Base-by-base conservation (phyloP, 2,888 invertebrate genomes). In the Polydrusus pterygomalis region DNA sequence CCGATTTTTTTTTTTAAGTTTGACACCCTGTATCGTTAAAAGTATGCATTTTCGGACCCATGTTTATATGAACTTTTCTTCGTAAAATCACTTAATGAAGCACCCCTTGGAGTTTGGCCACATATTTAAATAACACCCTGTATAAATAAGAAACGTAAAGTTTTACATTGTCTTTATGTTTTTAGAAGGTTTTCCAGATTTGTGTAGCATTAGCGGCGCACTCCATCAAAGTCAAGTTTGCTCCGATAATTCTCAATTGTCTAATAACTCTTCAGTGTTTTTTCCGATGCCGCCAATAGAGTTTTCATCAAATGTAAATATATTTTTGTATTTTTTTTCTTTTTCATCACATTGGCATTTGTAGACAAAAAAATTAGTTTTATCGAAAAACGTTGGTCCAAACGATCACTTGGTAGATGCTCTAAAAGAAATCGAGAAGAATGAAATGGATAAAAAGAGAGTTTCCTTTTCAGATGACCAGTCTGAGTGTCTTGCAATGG, bases 161-260 rank as follows among this genome's bases (percentile, higher is more conserved):
- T 25, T 25, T 25, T 25, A 25, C 25, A 25, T 25, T 25, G 5
- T 5, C 25, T 17, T 25, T 49, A 47, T 63, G 25, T 30, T 79
- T 80, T 71, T 75, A 81, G 80, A 70, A 43, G 75, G 77, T 15
- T 68, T 34, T 20, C 74, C 80, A 43, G 80, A 81, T 70, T 79
- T 80, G 13, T 62, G 13, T 18, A 79, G 77, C 58, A 49, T 77
- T 65, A 60, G 64, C 58, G 75, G 79, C 34, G 54, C 73, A 17
- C 18, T 71, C 20, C 67, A 72, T 15, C 54, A 54, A 18, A 51
- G 40, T 56, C 38, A 63, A 70, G 34, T 34, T 15, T 10, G 7
- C 17, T 20, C 45, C 18, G n/a, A 17, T 17, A 47, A n/a, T 34
- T 43, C 13, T n/a, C 20, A 17, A 45, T 30, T 58, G 34, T 20